Percentiles rank a stretch among this genome's conserved stretches.
phyloP scores from a whole-genome alignment of 2,888 invertebrate species.

The Ypsolopha scabrella region DNA sequence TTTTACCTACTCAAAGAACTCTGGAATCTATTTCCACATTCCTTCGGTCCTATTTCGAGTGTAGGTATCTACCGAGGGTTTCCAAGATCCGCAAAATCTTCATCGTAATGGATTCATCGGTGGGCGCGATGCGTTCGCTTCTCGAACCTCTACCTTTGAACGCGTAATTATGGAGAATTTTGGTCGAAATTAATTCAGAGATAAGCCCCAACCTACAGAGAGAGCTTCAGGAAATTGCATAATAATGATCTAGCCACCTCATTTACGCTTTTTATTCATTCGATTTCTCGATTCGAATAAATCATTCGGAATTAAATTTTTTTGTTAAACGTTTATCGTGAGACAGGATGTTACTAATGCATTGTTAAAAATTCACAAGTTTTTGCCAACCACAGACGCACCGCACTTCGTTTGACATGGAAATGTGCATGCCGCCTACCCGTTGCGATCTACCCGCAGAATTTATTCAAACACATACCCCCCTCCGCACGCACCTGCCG shows the following conservation, averaged over 20 bases:
- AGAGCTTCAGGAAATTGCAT: constrained; percentile 11
- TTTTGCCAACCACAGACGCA: constrained; percentile 16
- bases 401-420: constrained; percentile 55
- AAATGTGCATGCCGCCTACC: constrained; percentile 45
- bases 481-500: constrained; percentile 32
- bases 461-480: constrained; percentile 40
- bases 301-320: not conserved
- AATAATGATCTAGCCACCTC: constrained; percentile 16
- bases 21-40: constrained; percentile 18
- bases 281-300: constrained; percentile 16
- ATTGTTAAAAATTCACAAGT: constrained; percentile 54
- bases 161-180: constrained; percentile 61
- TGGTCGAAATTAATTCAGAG: constrained; percentile 52
- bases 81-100: constrained; percentile 25
- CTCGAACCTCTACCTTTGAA: constrained; percentile 44
- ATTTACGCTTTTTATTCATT: constrained; percentile 14
- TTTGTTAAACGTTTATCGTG: not conserved
- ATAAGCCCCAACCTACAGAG: constrained; percentile 34
- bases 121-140: constrained; percentile 30
- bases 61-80: constrained; percentile 7
- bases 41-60: constrained; percentile 24
- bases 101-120: constrained; percentile 21
- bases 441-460: constrained; percentile 25
- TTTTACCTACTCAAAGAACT: constrained; percentile 9
- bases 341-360: constrained; percentile 7